Percentiles rank a stretch among this genome's conserved stretches.
phyloP scores from a whole-genome alignment of 1,140 invertebrate genomes.

The Hycleus phaleratus region DNA sequence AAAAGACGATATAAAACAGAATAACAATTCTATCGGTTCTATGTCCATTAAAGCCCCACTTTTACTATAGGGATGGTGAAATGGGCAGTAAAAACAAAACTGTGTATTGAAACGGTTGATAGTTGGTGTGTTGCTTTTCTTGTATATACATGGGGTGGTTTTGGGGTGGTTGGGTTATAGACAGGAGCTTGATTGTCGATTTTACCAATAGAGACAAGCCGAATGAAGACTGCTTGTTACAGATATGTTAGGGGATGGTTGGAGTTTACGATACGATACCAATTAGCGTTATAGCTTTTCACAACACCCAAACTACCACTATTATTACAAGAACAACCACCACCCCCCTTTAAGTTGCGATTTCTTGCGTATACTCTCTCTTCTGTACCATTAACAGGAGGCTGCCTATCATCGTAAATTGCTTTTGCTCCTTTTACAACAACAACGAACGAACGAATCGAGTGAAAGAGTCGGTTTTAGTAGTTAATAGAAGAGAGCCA shows the following conservation, averaged over 20 bases:
- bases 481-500: too few species aligned
- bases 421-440: conserved; percentile 1
- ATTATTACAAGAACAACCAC: too few species aligned
- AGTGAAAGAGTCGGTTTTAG: not conserved
- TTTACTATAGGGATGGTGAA: conserved; percentile 11
- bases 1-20: too few species aligned
- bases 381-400: conserved; percentile 5
- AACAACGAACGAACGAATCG: not conserved
- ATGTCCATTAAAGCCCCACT: conserved; percentile 11
- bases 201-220: conserved; percentile 15
- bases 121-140: too few species aligned
- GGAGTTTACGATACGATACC: conserved; percentile 19
- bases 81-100: conserved; percentile 6
- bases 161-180: conserved; percentile 15
- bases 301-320: too few species aligned
- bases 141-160: not conserved
- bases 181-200: conserved; percentile 19
- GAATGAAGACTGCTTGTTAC: conserved; percentile 14
- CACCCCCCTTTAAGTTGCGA: conserved; percentile 6
- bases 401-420: conserved; percentile 11
- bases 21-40: too few species aligned
- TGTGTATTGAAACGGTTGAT: not conserved
- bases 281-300: conserved; percentile 18
- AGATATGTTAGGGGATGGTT: conserved; percentile 7
- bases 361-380: conserved; percentile 10